Conservation (phyloP, 2,797 vertebrate genomes). For the Gymnoscopelus microlampas region DNA sequence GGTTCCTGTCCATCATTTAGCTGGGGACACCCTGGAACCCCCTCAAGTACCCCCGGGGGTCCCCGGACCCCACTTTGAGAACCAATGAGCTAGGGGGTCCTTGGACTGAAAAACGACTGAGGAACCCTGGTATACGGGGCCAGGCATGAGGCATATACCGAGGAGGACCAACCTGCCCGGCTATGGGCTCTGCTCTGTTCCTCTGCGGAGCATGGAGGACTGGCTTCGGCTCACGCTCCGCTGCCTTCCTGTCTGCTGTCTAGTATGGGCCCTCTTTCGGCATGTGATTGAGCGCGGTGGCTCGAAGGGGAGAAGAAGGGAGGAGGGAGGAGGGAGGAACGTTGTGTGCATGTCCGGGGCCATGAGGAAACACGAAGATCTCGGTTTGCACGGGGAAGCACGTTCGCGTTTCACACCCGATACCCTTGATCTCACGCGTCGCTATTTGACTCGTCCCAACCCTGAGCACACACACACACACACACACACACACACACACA, state of each 20-base stretch:
- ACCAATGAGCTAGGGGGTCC: too few relatives aligned
- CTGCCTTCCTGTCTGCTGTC: constrained; percentile 62
- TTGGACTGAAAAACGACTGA: too few relatives aligned
- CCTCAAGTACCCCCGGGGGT: too few relatives aligned
- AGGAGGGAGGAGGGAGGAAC: neutral
- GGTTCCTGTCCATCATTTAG: too few relatives aligned
- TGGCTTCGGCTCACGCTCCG: constrained; percentile 55
- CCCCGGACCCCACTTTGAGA: too few relatives aligned
- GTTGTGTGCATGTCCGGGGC: constrained; percentile 48
- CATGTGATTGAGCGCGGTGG: constrained; percentile 62
- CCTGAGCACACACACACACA: neutral
- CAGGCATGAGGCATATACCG: too few relatives aligned
- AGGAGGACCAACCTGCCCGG: too few relatives aligned
- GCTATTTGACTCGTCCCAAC: constrained; percentile 48
- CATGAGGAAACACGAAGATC: constrained; percentile 71
- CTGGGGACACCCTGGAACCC: too few relatives aligned
- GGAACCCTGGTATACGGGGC: too few relatives aligned
- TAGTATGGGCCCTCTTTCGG: constrained; percentile 38
- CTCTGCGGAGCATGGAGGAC: constrained; percentile 60
- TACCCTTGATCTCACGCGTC: constrained; percentile 67
- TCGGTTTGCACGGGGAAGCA: constrained; percentile 58
- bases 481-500: too few relatives aligned
- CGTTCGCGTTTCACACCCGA: constrained; percentile 67
- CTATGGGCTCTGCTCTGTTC: constrained; percentile 44
- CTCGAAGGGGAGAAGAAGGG: constrained; percentile 23